Evolutionary conservation across 1,140 invertebrate genomes (phyloP), one percentile per base, ranked within the genome.

Genomic region (Ruditapes philippinarum): DNA sequence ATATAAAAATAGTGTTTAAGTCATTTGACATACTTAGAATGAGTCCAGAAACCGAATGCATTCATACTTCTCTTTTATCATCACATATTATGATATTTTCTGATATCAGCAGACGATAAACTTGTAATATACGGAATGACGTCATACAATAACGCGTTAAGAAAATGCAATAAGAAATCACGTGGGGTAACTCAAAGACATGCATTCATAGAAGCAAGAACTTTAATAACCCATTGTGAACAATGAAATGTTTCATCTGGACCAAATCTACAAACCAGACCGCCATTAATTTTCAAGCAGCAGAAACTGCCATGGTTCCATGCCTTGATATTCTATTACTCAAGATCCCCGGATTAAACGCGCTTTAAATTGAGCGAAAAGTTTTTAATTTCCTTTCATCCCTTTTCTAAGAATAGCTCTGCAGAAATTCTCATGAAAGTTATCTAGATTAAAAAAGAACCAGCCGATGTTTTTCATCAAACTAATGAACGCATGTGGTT

Each of bases 291-390:
- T 28, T n/a, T n/a, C n/a, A 62, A 28, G 57, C 28, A 28, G n/a
- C 57, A 62, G 57, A 62, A 62, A 62, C 57, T 62, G 57, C 57
- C 57, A 28, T 7, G 19, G 0, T 62, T 25, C 25, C n/a, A 1
- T 62, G 57, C 57, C 57, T 62, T 62, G 3, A 62, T 62, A 62
- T 62, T 62, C 57, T 62, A 62, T 62, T 62, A 62, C 57, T 62
- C n/a, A 1, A 28, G 28, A 62, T 62, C n/a, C n/a, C 57, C 28
- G 57, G 57, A 9, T 62, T 62, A 28, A 28, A 62, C 7, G 19
- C 4, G 7, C 28, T 62, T 28, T 28, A 62, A 62, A 62, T 62
- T 62, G 25, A 62, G 57, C 57, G 25, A 25, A 28, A 1, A 62
- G 5, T 62, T 25, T 28, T n/a, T n/a, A n/a, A n/a, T n/a, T n/a